Conservation (phyloP, 1,140 invertebrate species). For the Ylistrum balloti region DNA sequence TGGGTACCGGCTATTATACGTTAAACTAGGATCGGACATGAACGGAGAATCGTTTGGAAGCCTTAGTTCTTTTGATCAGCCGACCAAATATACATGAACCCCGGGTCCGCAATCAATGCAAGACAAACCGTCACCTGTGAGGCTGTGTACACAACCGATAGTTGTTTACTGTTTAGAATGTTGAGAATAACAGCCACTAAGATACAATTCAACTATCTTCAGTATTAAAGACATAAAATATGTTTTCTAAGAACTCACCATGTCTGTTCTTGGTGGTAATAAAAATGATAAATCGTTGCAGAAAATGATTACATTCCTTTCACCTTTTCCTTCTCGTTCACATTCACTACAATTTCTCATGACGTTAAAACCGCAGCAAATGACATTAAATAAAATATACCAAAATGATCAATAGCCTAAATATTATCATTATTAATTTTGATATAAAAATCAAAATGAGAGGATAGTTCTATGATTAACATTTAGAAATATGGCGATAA, state of each 20-base stretch:
- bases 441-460: too few species aligned
- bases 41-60: too few species aligned
- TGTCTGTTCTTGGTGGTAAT: background rate
- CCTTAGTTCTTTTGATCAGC: too few species aligned
- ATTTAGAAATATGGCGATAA: too few species aligned
- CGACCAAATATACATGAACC: too few species aligned
- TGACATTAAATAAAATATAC: background rate
- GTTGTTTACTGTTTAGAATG: background rate
- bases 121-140: background rate
- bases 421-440: too few species aligned
- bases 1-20: too few species aligned
- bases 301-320: background rate
- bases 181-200: background rate
- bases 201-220: background rate
- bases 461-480: too few species aligned
- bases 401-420: too few species aligned
- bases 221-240: background rate
- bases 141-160: too few species aligned
- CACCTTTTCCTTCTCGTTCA: slow-evolving; percentile 5
- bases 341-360: slow-evolving; percentile 26
- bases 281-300: background rate
- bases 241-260: background rate
- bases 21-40: too few species aligned
- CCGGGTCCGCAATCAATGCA: too few species aligned
- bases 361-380: background rate